Conservation (phyloP, 1,140 invertebrate genomes). For the Sycobia sp. region DNA sequence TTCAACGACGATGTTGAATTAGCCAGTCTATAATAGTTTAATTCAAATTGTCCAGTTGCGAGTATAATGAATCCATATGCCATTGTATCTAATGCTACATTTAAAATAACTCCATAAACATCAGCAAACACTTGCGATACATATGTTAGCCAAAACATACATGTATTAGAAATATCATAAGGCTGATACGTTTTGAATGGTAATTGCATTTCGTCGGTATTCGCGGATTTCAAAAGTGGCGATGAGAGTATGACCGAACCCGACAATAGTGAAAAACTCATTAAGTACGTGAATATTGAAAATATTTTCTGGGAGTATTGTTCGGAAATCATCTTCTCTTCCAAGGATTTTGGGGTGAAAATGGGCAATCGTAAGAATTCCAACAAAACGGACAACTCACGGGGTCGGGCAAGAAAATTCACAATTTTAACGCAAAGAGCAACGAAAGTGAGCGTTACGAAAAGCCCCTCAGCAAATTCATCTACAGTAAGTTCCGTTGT, state of each 20-base stretch:
- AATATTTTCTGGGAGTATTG: too few relatives aligned
- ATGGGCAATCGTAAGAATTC: not conserved
- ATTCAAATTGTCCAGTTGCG: conserved; percentile 41
- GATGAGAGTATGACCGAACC: too few relatives aligned
- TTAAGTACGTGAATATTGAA: too few relatives aligned
- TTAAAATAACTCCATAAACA: conserved; percentile 39
- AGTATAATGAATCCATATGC: conserved; percentile 41
- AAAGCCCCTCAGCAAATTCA: conserved; percentile 18
- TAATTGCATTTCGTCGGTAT: not conserved
- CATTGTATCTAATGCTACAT: conserved; percentile 45
- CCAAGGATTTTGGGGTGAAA: conserved; percentile 1
- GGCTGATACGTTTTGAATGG: conserved; percentile 20
- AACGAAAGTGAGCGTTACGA: conserved; percentile 3
- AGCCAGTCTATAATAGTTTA: conserved; percentile 42
- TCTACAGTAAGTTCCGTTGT: not conserved
- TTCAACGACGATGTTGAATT: conserved; percentile 24
- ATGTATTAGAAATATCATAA: not conserved
- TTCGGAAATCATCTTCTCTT: too few relatives aligned
- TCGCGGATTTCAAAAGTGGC: not conserved
- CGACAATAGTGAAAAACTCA: too few relatives aligned
- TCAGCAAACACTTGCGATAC: conserved; percentile 12
- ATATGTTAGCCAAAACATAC: conserved; percentile 8
- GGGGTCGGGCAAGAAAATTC: conserved; percentile 5
- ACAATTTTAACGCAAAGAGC: conserved; percentile 19
- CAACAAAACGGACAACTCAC: conserved; percentile 3